Evolutionary conservation across 2,113 vertebrate genomes (phyloP).

Genomic region (Amazona guildingii): DNA sequence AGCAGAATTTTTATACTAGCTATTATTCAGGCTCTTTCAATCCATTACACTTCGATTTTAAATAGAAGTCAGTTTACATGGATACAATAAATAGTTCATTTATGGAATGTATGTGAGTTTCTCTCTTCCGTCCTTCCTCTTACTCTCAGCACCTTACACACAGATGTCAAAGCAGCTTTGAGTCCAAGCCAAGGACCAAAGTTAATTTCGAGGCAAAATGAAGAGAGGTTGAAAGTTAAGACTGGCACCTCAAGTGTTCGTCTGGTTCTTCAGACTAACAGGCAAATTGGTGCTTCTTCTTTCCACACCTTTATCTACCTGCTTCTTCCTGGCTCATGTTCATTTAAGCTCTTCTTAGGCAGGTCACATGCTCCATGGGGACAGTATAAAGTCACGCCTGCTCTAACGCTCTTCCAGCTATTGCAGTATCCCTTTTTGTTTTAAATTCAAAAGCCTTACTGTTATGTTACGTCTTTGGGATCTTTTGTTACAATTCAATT

Average conservation of each 20-base stretch:
- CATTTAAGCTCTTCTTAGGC: neutral
- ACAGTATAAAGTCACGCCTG: neutral
- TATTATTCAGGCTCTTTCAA: neutral
- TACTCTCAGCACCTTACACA: neutral
- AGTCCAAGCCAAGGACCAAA: neutral
- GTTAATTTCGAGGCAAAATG: neutral
- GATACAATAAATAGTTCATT: conserved; percentile 66
- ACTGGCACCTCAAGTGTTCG: neutral
- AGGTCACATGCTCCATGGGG: neutral
- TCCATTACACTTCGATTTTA: neutral
- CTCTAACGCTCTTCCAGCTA: neutral
- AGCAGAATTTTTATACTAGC: neutral
- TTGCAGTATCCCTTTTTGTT: neutral
- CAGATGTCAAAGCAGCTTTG: neutral
- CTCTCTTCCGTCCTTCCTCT: neutral
- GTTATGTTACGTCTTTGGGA: neutral
- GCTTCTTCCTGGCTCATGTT: neutral
- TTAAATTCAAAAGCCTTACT: neutral
- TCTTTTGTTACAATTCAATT: neutral
- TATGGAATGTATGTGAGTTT: conserved; percentile 32
- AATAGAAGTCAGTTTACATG: neutral
- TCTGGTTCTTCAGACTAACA: neutral
- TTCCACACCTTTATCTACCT: neutral
- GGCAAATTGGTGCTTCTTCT: neutral
- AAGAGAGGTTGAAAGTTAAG: neutral